phyloP scores from a whole-genome alignment of 2,888 invertebrate genomes.

The Nycteola revayana region DNA sequence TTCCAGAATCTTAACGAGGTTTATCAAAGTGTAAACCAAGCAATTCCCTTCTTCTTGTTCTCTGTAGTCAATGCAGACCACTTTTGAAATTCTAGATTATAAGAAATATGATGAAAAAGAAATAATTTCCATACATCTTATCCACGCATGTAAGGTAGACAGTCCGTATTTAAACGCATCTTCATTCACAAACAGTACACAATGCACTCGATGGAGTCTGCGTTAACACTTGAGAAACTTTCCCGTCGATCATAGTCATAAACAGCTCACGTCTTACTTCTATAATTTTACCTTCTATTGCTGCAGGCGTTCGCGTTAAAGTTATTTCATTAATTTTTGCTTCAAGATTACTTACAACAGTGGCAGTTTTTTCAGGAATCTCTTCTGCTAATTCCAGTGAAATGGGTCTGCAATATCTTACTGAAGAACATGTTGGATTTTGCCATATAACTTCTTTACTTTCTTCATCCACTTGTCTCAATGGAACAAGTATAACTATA shows the following conservation, averaged over 20 bases:
- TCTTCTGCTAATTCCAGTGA: constrained; percentile 3
- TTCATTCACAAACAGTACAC: no score
- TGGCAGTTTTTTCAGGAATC: constrained; percentile 1
- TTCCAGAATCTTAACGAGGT: no score
- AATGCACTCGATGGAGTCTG: not conserved
- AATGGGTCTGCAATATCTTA: constrained; percentile 1
- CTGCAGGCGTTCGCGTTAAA: not conserved
- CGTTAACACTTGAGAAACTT: constrained; percentile 1
- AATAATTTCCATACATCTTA: not conserved
- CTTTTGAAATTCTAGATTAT: no score
- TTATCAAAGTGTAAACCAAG: no score
- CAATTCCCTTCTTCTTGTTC: no score
- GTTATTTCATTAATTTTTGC: constrained; percentile 1
- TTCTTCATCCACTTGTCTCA: constrained; percentile 1
- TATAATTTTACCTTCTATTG: not conserved
- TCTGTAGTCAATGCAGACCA: no score
- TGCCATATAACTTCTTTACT: not conserved
- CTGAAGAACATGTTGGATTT: not conserved
- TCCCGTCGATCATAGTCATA: not conserved
- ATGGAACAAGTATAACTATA: constrained; percentile 4
- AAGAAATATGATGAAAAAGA: no score
- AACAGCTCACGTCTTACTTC: not conserved
- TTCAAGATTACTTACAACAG: constrained; percentile 1
- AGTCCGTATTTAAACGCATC: no score
- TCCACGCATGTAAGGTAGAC: no score